phyloP scores from a whole-genome alignment of 2,113 vertebrate species.

The Colossoma macropomum region DNA sequence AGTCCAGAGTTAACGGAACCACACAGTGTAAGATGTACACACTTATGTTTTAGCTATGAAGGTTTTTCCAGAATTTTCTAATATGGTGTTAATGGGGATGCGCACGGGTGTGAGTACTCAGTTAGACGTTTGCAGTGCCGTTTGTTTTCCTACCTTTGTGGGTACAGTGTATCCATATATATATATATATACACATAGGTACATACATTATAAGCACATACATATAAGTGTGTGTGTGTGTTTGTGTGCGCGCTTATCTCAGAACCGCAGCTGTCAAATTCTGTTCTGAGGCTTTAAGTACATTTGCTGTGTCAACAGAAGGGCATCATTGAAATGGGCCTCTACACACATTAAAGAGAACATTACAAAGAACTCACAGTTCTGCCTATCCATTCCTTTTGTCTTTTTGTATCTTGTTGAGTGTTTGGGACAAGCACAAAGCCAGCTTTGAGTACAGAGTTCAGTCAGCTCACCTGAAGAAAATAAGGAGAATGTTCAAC shows the following conservation, averaged over 20 bases:
- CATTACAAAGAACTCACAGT: not conserved
- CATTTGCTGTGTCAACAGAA: not conserved
- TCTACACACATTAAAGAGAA: not conserved
- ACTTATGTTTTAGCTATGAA: too few species aligned
- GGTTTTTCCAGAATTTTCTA: too few species aligned
- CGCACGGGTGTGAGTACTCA: too few species aligned
- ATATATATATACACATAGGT: too few species aligned
- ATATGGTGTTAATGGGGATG: too few species aligned
- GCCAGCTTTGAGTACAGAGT: not conserved
- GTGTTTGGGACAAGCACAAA: not conserved
- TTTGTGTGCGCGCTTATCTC: too few species aligned
- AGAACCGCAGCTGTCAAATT: not conserved
- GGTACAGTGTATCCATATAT: too few species aligned
- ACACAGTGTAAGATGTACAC: constrained; percentile 60
- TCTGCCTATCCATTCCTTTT: not conserved
- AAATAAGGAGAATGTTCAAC: not conserved
- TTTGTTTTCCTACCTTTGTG: too few species aligned
- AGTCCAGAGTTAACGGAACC: constrained; percentile 64
- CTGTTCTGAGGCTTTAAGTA: not conserved
- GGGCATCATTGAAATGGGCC: not conserved
- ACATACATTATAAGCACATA: too few species aligned
- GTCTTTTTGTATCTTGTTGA: not conserved
- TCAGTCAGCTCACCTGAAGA: not conserved
- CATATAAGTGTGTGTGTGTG: not conserved
- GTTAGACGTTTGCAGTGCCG: too few species aligned